Base-by-base conservation (phyloP, 2,888 invertebrate genomes). In the Dryocosmus kuriphilus region DNA sequence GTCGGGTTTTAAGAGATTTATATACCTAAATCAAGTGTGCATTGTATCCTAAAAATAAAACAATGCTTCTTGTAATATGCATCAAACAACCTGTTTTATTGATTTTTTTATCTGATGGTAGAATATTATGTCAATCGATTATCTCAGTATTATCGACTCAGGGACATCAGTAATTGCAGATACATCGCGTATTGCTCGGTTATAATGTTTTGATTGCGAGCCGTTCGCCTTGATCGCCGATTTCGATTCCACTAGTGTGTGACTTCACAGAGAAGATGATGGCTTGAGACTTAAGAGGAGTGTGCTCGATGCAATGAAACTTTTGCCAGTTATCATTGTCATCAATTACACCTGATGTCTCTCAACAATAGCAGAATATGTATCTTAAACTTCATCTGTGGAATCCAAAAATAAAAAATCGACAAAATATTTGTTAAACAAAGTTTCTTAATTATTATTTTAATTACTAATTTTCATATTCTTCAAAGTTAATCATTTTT, bases 201-300 rank as follows among this genome's bases (percentile, higher is more conserved):
- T 83, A 77, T 77, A 74, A 80, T 82, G 81, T 84, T 84, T 83
- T 81, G 81, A 84, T 83, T 76, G 74, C 60, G 55, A 84, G 83
- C 81, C 74, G 83, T 83, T 84, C 80, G 83, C 84, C 83, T 83
- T 83, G 84, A 80, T 61, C 73, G 35, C 60, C 57, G 73, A 81
- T 67, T 83, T 77, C n/a, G n/a, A n/a, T 79, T 80, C 77, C 65
- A 41, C 41, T 41, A 41, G 41, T 41, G 41, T 51, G 60, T 65
- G 63, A 75, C 74, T 63, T 61, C 60, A 61, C 22, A 71, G 65
- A 76, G 74, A 62, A 51, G 57, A 57, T 73, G 46, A 51, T 24
- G 51, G 41, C 19, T 73, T 46, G n/a, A 61, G 35, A 35, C 35
- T 9, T 35, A 9, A 8, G 8, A 60, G 57, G 30, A 30, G 60